Base-by-base conservation (phyloP, 2,888 invertebrate species). In the Drosophila subsilvestris region DNA sequence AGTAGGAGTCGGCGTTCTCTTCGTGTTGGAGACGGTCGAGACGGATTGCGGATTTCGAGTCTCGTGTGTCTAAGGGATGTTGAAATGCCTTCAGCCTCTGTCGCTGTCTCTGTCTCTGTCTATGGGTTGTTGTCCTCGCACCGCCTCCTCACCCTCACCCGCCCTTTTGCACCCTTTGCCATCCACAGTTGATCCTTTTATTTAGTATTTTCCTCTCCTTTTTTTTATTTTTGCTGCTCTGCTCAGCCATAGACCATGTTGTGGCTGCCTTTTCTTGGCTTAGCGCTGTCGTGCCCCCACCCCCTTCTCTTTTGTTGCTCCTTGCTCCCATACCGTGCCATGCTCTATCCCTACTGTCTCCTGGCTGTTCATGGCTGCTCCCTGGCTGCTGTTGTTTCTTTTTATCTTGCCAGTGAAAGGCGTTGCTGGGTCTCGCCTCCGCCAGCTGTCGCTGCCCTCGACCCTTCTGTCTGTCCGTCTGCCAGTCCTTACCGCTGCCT, bases 381-480 rank as follows among this genome's bases (percentile, higher is more conserved):
- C 32, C 1, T 65, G 65, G 66, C 79, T 81, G 75, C 43, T 61
- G 51, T 53, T 55, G 47, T 29, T 74, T 66, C 57, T 77, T 79
- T 86, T 79, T 80, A 77, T 87, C 85, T 79, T 79, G 48, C 49
- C 67, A 58, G 71, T 74, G 71, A 80, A 84, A 80, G 85, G 87
- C 82, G 79, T 78, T 86, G 61, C 71, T 71, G 75, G 76, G 70
- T 76, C 65, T 80, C 78, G 78, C 75, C 74, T 76, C 70, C 66
- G 83, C 80, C 80, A 84, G 78, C 84, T 83, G 82, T 86, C 82
- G 80, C 80, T 80, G 78, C 67, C 76, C 75, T 57, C 51, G 53
- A 45, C 63, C 54, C 63, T 44, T 2, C 37, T 37, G 37, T 37
- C 37, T 2, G 37, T 25, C 55, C 43, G 43, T 44, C 22, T 45